Percentiles rank a stretch among this genome's conserved stretches.
These are phyloP conservation scores for Athalia rosae DNA, from an alignment of 2,888 invertebrate genomes.

Conservation along the genomic window DNA sequence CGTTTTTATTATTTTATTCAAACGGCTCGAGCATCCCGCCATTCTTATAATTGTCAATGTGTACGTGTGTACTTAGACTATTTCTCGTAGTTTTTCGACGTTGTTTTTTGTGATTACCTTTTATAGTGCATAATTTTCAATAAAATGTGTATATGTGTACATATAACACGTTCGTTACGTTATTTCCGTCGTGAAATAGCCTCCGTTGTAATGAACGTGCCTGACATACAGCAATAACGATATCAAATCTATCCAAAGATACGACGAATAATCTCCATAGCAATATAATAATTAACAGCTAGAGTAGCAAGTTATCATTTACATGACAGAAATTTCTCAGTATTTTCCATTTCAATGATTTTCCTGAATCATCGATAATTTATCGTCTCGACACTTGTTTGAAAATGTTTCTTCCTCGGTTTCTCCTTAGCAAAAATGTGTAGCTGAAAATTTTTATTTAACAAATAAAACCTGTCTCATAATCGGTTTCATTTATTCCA, in stretches of 20 bases:
- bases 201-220: not conserved
- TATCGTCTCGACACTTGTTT: too few species aligned
- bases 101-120: constrained; percentile 34
- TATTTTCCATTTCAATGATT: too few species aligned
- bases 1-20: not conserved
- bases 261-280: not conserved
- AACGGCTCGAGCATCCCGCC: constrained; percentile 27
- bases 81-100: constrained; percentile 31
- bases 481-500: too few species aligned
- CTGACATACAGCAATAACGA: not conserved
- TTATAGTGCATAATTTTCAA: constrained; percentile 46
- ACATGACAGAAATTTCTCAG: too few species aligned
- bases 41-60: constrained; percentile 38
- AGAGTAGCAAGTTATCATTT: too few species aligned
- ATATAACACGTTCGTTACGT: constrained; percentile 31
- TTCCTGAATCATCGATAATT: too few species aligned
- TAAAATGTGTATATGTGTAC: constrained; percentile 44
- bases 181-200: not conserved
- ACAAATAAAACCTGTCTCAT: too few species aligned
- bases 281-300: not conserved
- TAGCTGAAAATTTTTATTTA: too few species aligned
- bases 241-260: not conserved
- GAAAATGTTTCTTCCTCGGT: too few species aligned
- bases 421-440: too few species aligned
- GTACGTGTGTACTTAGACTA: constrained; percentile 45